Evolutionary conservation across 2,113 vertebrate species (phyloP).

Genomic region (Taurulus bubalis): DNA sequence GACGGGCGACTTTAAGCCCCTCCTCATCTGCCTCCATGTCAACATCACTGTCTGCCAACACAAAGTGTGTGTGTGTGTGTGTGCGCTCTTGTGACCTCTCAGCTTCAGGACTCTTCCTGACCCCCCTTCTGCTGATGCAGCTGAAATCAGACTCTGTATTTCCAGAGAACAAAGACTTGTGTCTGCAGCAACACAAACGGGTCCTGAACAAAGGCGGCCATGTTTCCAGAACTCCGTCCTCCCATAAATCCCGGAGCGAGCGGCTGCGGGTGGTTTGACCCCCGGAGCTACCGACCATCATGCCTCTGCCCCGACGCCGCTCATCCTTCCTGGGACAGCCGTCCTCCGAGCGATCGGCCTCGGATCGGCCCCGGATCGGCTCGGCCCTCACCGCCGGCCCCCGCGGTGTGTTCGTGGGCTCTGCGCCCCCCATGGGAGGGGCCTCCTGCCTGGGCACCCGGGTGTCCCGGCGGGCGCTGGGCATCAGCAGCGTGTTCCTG

Average conservation of each 20-base stretch:
- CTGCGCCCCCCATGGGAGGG: conserved; percentile 63
- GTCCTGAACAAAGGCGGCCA: conserved; percentile 72
- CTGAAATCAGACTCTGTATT: conserved; percentile 9
- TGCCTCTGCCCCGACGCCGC: conserved; percentile 90
- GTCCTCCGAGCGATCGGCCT: conserved; percentile 71
- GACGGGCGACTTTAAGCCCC: no score
- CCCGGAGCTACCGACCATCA: conserved; percentile 50
- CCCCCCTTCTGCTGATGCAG: conserved; percentile 56
- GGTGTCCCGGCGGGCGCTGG: conserved; percentile 91
- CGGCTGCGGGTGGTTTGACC: conserved; percentile 73
- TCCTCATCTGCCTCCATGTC: no score
- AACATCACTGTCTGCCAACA: no score
- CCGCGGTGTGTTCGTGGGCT: conserved; percentile 87
- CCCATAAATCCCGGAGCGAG: conserved; percentile 77
- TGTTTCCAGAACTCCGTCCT: conserved; percentile 85
- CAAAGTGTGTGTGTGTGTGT: no score
- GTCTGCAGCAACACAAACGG: conserved; percentile 48
- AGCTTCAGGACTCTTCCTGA: conserved; percentile 51
- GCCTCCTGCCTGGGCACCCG: conserved; percentile 86
- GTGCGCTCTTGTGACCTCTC: no score
- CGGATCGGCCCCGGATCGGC: conserved; percentile 41
- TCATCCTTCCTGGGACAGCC: conserved; percentile 88
- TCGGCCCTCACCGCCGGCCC: conserved; percentile 39
- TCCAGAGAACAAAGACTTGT: conserved; percentile 41
- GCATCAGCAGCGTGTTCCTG: conserved; percentile 95